Evolutionary conservation across 2,888 invertebrate genomes (phyloP).

Genomic region (Mythimna ferrago): DNA sequence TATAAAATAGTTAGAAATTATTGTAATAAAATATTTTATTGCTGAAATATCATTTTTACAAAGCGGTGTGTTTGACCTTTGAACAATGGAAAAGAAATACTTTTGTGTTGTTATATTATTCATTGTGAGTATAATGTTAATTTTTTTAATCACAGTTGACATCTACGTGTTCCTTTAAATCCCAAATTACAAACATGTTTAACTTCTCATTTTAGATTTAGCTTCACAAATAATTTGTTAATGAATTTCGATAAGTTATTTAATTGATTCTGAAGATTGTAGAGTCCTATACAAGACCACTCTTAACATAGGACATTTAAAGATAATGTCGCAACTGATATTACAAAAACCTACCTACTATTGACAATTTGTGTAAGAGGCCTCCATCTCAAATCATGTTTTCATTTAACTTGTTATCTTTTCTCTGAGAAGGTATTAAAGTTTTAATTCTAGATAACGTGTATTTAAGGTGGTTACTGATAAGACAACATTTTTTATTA

Average conservation of each 20-base stretch:
- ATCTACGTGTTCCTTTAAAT: not conserved
- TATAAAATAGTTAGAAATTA: slow-evolving; percentile 4
- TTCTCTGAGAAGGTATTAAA: slow-evolving; percentile 38
- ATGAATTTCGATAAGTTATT: not conserved
- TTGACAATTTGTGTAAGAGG: not conserved
- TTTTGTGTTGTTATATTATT: slow-evolving; percentile 64
- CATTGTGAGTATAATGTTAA: slow-evolving; percentile 64
- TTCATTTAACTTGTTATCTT: slow-evolving; percentile 34
- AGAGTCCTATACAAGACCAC: not conserved
- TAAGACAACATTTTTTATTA: slow-evolving; percentile 68
- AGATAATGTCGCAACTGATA: not conserved
- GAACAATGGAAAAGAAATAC: slow-evolving; percentile 55
- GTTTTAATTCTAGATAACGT: slow-evolving; percentile 58
- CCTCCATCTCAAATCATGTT: slow-evolving; percentile 17
- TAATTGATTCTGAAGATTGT: not conserved
- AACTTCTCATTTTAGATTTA: not conserved
- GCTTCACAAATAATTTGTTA: not conserved
- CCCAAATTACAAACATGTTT: not conserved
- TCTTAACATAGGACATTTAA: not conserved
- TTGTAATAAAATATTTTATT: slow-evolving; percentile 25
- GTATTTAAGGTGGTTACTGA: slow-evolving; percentile 46
- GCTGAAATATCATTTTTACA: slow-evolving; percentile 6
- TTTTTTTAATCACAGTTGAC: not conserved
- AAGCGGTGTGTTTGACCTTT: slow-evolving; percentile 23
- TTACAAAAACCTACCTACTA: not conserved